Evolutionary conservation across 2,113 vertebrate species (phyloP), one percentile per base, ranked within the genome.

Genomic region (Trogon surrucura): DNA sequence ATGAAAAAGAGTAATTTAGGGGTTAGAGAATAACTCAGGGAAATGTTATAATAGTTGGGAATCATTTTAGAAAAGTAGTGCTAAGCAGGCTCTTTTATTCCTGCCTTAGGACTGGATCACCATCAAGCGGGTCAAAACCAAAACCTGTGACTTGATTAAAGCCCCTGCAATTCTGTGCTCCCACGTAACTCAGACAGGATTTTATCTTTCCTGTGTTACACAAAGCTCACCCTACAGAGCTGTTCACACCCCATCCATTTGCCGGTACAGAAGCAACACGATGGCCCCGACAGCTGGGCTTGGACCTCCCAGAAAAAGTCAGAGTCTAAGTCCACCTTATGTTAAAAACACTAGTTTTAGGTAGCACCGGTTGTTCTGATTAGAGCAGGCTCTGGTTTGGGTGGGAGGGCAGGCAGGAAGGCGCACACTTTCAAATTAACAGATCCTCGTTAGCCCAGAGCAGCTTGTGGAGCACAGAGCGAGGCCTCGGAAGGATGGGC

Each of bases 1-100:
- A 88, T 62, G 82, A 95, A 95, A 95, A 95, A 95, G 88, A 93
- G 81, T 94, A 93, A 95, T 97, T 97, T 91, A 82, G 30, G 66
- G 85, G 90, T 91, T 94, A 95, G 93, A 82, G 90, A 93, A 96
- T 91, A 93, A 91, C 48, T 90, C 80, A 61, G 73, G 56, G 91
- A 88, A 94, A 89, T 91, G 79, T 91, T 96, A 60, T 36, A 95
- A 86, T 61, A 92, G 79, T 74, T 75, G 74, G 67, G 92, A 96
- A 92, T 71, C 47, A 69, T 93, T 94, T 84, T 57, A 72, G 51
- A 84, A 90, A 85, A 95, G 66, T 38, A 90, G 30, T 48, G 60
- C 85, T 88, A 90, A 95, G 92, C 57, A 93, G 75, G 18, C 38
- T 67, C 34, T 88, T 65, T 92, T 89, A 79, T 95, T 95, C 36